Percentiles rank a stretch among this genome's conserved stretches.
These are phyloP conservation scores for Heliothis subflexa DNA, from an alignment of 1,140 invertebrate genomes.

Conservation along the genomic window DNA sequence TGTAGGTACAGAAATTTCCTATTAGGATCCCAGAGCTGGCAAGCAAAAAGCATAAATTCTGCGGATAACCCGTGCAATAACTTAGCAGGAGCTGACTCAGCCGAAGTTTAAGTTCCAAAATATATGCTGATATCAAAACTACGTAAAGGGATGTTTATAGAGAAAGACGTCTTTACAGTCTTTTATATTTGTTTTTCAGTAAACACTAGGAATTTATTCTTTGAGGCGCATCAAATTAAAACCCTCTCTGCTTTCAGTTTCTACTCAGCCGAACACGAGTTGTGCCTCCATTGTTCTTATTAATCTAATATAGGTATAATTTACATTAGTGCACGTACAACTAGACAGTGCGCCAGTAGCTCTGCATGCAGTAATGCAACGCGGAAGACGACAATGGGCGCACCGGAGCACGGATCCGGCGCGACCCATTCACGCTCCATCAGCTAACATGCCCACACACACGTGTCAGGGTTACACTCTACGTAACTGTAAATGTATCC, in stretches of 20 bases:
- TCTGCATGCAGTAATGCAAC: slow-evolving; percentile 57
- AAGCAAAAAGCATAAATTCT: slow-evolving; percentile 28
- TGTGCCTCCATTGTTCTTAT: neutral
- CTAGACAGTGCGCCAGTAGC: slow-evolving; percentile 29
- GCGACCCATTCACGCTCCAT: slow-evolving; percentile 76
- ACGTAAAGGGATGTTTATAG: neutral
- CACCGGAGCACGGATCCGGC: slow-evolving; percentile 74
- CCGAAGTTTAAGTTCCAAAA: slow-evolving; percentile 8
- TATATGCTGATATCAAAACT: slow-evolving; percentile 20
- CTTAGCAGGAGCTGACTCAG: neutral
- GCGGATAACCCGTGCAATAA: slow-evolving; percentile 9
- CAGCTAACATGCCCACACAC: slow-evolving; percentile 56
- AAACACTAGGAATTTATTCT: neutral
- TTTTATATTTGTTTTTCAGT: neutral
- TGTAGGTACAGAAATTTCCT: slow-evolving; percentile 17
- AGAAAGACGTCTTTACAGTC: neutral
- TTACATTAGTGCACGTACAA: slow-evolving; percentile 11
- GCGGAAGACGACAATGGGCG: slow-evolving; percentile 78
- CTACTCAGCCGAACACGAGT: slow-evolving; percentile 6
- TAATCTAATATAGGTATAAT: slow-evolving; percentile 23
- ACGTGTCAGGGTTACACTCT: slow-evolving; percentile 50
- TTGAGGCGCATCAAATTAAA: no score
- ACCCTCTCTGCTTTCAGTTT: slow-evolving; percentile 2
- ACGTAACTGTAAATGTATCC: slow-evolving; percentile 17
- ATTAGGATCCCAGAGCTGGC: slow-evolving; percentile 6